Evolutionary conservation across 2,888 invertebrate species (phyloP), one percentile per base, ranked within the genome.

Genomic region (Selenia dentaria): DNA sequence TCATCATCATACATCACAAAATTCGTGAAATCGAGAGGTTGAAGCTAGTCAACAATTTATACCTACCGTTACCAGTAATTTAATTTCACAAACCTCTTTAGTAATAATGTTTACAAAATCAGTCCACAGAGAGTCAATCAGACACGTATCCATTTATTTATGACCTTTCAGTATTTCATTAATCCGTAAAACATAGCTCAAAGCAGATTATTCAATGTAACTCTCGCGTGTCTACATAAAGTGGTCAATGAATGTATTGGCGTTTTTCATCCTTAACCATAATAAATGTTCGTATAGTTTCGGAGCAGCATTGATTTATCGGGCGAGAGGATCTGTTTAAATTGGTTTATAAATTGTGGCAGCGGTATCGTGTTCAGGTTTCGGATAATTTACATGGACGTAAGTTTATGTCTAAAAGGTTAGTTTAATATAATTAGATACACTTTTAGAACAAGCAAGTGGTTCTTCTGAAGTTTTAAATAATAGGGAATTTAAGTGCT

Each of bases 211-310:
- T 41, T 41, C 41, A 45, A 38, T 41, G 45, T 41, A 45, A 32
- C 29, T 40, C 29, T 14, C 33, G 44, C 5, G 28, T 58, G 6
- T 62, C 54, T 32, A 42, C 40, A 43, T 53, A 59, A 46, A 51
- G 43, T 60, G 61, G 64, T 26, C 33, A 38, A 24, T 41, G 51
- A 61, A 64, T 61, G 54, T 67, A 72, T 67, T 62, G 64, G 57
- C 56, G 65, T 76, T 73, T 73, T 75, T 73, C 74, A 74, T 69
- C 66, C 71, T 64, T 67, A 64, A 69, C 57, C 72, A 71, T 69
- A 71, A 81, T 75, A 71, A 76, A 83, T 79, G 78, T 59, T 57
- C 66, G 67, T 70, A 66, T 73, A 77, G 74, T 74, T 68, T 67
- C 64, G 62, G 59, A 46, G 53, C 62, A 71, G 59, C 74, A 68